phyloP scores from a whole-genome alignment of 2,113 vertebrate species.

The Climacteris rufus region DNA sequence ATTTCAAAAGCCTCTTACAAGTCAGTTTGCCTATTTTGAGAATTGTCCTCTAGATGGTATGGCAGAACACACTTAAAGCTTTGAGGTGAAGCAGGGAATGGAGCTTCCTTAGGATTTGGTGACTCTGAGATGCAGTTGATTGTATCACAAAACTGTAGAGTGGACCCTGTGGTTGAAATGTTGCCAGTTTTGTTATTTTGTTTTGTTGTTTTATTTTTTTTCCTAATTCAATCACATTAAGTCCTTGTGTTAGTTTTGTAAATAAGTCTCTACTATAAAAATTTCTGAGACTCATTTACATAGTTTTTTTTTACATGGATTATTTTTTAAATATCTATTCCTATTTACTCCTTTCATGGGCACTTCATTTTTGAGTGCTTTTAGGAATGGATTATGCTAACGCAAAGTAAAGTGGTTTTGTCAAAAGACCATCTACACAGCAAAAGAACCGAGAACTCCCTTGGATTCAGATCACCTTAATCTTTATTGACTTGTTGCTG shows the following conservation, averaged over 20 bases:
- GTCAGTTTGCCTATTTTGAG: not conserved
- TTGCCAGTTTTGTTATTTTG: not conserved
- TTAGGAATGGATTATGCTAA: conserved; percentile 5
- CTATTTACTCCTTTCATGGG: not conserved
- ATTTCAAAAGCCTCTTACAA: not conserved
- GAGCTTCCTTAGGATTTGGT: not conserved
- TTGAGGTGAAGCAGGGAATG: not conserved
- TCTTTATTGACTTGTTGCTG: not conserved
- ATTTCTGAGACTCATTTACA: not conserved
- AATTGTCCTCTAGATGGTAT: conserved; percentile 10
- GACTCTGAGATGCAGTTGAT: accelerated
- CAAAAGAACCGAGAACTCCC: not conserved
- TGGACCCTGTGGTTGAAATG: not conserved
- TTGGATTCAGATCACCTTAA: not conserved
- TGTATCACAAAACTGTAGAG: not conserved
- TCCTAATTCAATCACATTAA: not conserved
- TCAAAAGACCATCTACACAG: not conserved
- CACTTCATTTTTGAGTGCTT: not conserved
- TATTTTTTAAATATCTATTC: not conserved
- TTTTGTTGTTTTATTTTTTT: not conserved
- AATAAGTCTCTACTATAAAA: not conserved
- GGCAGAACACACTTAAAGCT: not conserved
- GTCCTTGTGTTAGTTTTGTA: not conserved
- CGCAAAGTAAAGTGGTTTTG: not conserved
- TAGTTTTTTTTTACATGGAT: not conserved